A percentile compares a stretch with the other conserved stretches of the same genome.
Conservation (phyloP, 2,113 vertebrate genomes). For the Calyptommatus sinebrachiatus region DNA sequence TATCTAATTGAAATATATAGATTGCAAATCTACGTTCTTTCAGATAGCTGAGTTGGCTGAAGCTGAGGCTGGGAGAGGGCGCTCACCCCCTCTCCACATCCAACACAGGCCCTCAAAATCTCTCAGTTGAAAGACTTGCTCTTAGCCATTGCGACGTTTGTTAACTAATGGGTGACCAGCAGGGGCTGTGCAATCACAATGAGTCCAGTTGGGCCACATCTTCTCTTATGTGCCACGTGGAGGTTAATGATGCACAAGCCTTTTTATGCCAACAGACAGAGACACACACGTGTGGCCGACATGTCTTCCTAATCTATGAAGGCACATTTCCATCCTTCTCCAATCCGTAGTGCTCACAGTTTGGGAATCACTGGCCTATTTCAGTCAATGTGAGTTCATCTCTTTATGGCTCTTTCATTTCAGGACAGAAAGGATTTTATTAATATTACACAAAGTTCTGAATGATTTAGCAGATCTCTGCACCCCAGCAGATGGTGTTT, state of each 20-base stretch:
- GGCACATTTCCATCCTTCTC: not conserved
- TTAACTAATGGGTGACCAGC: too few species aligned
- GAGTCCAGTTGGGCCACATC: too few species aligned
- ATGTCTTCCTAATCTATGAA: constrained; percentile 16
- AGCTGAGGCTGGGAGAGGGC: too few species aligned
- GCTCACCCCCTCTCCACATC: too few species aligned
- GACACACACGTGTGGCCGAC: not conserved
- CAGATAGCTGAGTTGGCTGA: too few species aligned
- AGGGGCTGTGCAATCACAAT: too few species aligned
- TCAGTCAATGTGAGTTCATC: not conserved
- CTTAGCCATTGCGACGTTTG: too few species aligned
- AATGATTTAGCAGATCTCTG: not conserved
- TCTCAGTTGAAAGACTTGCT: too few species aligned
- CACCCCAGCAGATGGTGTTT: not conserved
- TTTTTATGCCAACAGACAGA: constrained; percentile 21
- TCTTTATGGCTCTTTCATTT: not conserved
- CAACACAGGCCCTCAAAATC: too few species aligned
- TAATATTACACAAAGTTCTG: not conserved
- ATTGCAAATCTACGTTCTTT: too few species aligned
- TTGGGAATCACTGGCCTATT: constrained; percentile 25
- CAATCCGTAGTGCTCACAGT: not conserved
- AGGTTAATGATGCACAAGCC: too few species aligned
- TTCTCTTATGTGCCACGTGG: not conserved
- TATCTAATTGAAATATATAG: too few species aligned
- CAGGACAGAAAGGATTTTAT: not conserved